These are phyloP conservation scores for Panopea generosa DNA, from an alignment of 2,888 invertebrate genomes.

Conservation along the genomic window DNA sequence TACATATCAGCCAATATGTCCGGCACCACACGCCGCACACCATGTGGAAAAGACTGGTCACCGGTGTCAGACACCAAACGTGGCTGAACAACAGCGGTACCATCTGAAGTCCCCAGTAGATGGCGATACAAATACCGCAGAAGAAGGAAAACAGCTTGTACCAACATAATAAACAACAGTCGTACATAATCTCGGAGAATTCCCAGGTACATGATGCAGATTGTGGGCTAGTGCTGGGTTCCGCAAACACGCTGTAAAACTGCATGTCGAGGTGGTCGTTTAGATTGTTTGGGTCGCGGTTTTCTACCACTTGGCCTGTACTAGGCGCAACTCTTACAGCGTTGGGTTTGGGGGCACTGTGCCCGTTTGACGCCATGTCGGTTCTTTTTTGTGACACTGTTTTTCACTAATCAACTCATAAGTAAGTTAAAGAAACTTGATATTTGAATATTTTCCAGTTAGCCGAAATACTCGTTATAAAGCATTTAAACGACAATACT, in stretches of 20 bases:
- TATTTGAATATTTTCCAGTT: too few species aligned
- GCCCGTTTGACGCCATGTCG: too few species aligned
- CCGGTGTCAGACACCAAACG: slow-evolving; percentile 50
- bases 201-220: slow-evolving; percentile 56
- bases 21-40: slow-evolving; percentile 40
- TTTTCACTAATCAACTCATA: too few species aligned
- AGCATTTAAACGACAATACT: too few species aligned
- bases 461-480: too few species aligned
- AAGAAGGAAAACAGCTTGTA: slow-evolving; percentile 32
- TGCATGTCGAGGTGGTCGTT: slow-evolving; percentile 39
- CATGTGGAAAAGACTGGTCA: slow-evolving; percentile 14
- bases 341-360: not conserved
- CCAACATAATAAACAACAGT: slow-evolving; percentile 27
- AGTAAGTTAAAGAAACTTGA: too few species aligned
- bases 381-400: too few species aligned
- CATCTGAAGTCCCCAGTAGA: slow-evolving; percentile 47
- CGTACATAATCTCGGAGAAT: slow-evolving; percentile 38
- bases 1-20: slow-evolving; percentile 24
- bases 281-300: slow-evolving; percentile 54
- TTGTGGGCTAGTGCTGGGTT: slow-evolving; percentile 19
- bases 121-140: slow-evolving; percentile 52
- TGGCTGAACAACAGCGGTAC: slow-evolving; percentile 43
- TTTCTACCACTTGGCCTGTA: slow-evolving; percentile 16
- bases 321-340: slow-evolving; percentile 30
- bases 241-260: slow-evolving; percentile 44